Base-by-base conservation (phyloP, 2,888 invertebrate genomes). In the Hermaeophaga mercurialis region DNA sequence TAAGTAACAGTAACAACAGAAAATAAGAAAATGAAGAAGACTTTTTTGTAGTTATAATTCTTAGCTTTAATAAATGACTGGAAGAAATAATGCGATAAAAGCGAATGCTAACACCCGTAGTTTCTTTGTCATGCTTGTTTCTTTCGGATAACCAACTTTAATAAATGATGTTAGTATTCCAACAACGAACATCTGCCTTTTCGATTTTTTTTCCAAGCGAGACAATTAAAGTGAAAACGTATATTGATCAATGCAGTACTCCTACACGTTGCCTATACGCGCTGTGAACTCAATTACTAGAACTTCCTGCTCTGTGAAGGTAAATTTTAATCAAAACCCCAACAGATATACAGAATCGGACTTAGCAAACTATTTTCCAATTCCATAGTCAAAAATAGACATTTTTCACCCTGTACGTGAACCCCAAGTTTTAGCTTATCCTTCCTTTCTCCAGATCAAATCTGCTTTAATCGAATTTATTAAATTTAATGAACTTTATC, bases 181-280 rank as follows among this genome's bases (percentile, higher is more conserved):
- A 59, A 53, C 61, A 55, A 33, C 39, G 63, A 66, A 63, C 66
- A 66, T 66, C 66, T 66, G 66, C 66, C 52, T 56, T 56, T 55
- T 34, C 28, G 48, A 50, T 46, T 61, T 59, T 61, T 63, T 62
- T 54, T 50, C 22, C 48, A 45, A 33, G 46, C 58, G 39, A 60
- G 59, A 69, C 66, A 66, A 69, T 66, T 67, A 67, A 69, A 67
- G 69, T 67, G 68, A 70, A 70, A 70, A 68, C 67, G 63, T 65
- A 62, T 62, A 63, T 62, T 65, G 63, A 62, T 63, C 63, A 63
- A 60, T 53, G 52, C 53, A 50, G 53, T 58, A 63, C 63, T 59
- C 63, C 63, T 59, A 63, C 63, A 58, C 61, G 52, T 28, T 53
- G 53, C 43, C 58, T 54, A 48, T 52, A 58, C 58, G 58, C 52